Conservation (phyloP, 2,888 invertebrate genomes). For the Helleia helle region DNA sequence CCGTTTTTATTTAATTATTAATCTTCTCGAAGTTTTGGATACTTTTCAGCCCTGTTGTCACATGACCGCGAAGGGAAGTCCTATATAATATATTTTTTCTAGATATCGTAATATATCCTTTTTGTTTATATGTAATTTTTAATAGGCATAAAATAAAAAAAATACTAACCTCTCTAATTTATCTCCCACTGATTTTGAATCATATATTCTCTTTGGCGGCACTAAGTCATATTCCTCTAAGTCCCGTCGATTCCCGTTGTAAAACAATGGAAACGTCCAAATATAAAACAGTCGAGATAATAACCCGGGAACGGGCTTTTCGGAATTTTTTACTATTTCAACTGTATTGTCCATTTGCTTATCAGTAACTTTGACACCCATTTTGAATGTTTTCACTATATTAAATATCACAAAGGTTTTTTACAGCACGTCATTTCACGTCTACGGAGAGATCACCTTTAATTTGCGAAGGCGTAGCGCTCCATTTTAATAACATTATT, state of each 20-base stretch:
- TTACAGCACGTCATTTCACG: constrained; percentile 9
- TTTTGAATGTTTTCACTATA: constrained; percentile 8
- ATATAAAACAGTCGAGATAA: constrained; percentile 78
- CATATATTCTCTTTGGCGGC: constrained; percentile 78
- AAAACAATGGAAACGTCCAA: constrained; percentile 86
- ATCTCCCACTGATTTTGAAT: constrained; percentile 79
- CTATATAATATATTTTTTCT: too few relatives aligned
- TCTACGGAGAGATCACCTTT: constrained; percentile 8
- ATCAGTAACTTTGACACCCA: constrained; percentile 5
- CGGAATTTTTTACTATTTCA: constrained; percentile 21
- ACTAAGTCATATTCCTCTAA: constrained; percentile 83
- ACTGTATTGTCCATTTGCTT: constrained; percentile 10
- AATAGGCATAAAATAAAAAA: constrained; percentile 15
- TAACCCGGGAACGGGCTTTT: constrained; percentile 43
- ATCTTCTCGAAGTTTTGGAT: too few relatives aligned
- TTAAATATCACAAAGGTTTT: too few relatives aligned
- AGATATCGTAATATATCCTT: too few relatives aligned
- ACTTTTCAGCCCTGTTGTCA: too few relatives aligned
- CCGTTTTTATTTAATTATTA: too few relatives aligned
- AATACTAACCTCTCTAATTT: constrained; percentile 75
- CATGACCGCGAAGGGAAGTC: too few relatives aligned
- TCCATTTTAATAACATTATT: not conserved
- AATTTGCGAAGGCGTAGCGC: constrained; percentile 5
- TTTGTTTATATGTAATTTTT: too few relatives aligned
- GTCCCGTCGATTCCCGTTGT: constrained; percentile 80